phyloP scores from a whole-genome alignment of 1,140 invertebrate species.

The Drosophila dunni region DNA sequence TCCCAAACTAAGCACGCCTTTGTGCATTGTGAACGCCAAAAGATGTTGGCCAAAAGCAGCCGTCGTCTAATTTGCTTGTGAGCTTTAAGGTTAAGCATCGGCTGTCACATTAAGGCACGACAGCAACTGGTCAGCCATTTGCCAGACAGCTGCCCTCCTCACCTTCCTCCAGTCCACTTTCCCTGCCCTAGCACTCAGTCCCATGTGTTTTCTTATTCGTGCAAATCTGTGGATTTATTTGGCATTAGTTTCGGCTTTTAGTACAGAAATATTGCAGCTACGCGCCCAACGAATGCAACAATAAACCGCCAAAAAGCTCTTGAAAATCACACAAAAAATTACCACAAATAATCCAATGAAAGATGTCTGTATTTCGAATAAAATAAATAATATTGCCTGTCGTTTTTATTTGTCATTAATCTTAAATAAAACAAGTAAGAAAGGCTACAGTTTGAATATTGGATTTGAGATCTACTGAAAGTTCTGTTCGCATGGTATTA shows the following conservation, averaged over 20 bases:
- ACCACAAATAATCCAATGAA: no score
- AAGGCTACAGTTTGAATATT: no score
- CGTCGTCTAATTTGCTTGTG: constrained; percentile 64
- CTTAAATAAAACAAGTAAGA: no score
- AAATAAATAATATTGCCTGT: no score
- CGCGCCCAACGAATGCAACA: neutral
- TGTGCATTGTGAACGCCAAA: constrained; percentile 49
- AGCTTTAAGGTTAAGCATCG: constrained; percentile 52
- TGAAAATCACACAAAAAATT: no score
- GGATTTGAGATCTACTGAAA: no score
- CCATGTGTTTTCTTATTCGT: constrained; percentile 67
- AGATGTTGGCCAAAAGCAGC: constrained; percentile 24
- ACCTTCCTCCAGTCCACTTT: neutral
- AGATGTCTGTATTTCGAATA: no score
- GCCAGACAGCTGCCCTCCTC: constrained; percentile 7
- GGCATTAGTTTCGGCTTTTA: constrained; percentile 60
- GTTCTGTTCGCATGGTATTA: no score
- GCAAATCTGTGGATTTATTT: constrained; percentile 73
- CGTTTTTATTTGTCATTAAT: no score
- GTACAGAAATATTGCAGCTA: constrained; percentile 5
- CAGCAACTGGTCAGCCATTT: constrained; percentile 18
- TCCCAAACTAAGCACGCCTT: constrained; percentile 52
- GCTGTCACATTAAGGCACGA: constrained; percentile 39
- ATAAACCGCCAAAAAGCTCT: neutral
- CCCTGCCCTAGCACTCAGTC: constrained; percentile 38